Evolutionary conservation across 2,113 vertebrate genomes (phyloP).

Genomic region (Arenaria interpres): DNA sequence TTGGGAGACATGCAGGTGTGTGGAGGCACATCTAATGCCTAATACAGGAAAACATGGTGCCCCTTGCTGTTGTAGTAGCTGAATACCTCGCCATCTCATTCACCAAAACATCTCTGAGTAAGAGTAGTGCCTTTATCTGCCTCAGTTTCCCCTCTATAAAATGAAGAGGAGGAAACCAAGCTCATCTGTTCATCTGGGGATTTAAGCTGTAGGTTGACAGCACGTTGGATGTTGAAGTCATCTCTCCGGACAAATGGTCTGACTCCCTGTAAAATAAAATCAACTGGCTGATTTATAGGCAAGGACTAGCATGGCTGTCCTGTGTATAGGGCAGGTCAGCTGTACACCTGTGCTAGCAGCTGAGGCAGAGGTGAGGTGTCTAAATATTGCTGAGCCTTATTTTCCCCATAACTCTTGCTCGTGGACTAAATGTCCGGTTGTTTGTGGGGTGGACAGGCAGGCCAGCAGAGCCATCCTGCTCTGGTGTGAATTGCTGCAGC

Average conservation of each 20-base stretch:
- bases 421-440: background rate
- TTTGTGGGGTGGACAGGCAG: background rate
- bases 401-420: background rate
- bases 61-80: background rate
- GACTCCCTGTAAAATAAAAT: background rate
- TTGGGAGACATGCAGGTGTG: background rate
- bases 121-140: background rate
- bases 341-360: background rate
- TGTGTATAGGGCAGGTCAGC: background rate
- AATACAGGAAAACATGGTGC: background rate
- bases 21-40: background rate
- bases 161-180: background rate
- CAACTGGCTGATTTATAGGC: background rate
- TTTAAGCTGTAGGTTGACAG: background rate
- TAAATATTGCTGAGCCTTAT: background rate
- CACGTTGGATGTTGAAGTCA: background rate
- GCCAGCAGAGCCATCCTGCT: background rate
- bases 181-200: background rate
- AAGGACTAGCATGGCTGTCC: background rate
- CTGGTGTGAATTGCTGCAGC: background rate
- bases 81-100: background rate
- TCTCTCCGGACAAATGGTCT: background rate
- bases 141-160: background rate
- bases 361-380: background rate
- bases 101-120: background rate